phyloP scores from a whole-genome alignment of 1,140 invertebrate genomes.

The Zaprionus africanus region DNA sequence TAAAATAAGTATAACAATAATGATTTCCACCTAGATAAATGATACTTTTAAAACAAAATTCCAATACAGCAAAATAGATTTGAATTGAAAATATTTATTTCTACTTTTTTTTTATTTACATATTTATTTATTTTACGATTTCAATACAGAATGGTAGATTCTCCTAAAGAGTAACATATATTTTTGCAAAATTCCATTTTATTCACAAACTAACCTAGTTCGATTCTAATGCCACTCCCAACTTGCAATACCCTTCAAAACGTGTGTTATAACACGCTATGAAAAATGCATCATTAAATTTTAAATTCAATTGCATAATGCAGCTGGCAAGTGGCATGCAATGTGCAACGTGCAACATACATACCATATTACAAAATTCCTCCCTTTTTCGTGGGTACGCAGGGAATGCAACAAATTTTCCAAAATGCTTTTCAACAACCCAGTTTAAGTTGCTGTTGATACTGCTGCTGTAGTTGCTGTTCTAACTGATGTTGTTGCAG shows the following conservation, averaged over 20 bases:
- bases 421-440: conserved; percentile 37
- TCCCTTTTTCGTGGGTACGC: neutral
- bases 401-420: conserved; percentile 26
- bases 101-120: too few species aligned
- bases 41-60: too few species aligned
- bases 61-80: too few species aligned
- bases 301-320: conserved; percentile 75
- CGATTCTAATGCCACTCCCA: neutral
- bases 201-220: neutral
- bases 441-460: conserved; percentile 2
- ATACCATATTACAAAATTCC: neutral
- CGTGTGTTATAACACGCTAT: conserved; percentile 1
- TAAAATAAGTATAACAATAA: too few species aligned
- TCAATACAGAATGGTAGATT: neutral
- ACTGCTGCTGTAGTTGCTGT: neutral
- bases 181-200: neutral
- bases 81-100: too few species aligned
- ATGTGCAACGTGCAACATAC: conserved; percentile 2
- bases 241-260: conserved; percentile 1
- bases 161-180: fast-evolving
- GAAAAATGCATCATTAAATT: conserved; percentile 49
- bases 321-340: conserved; percentile 40
- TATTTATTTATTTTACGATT: too few species aligned
- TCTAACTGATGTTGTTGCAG: neutral
- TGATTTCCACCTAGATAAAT: too few species aligned